These are phyloP conservation scores for Leptosomus discolor DNA, from an alignment of 2,113 vertebrate species.

Conservation along the genomic window DNA sequence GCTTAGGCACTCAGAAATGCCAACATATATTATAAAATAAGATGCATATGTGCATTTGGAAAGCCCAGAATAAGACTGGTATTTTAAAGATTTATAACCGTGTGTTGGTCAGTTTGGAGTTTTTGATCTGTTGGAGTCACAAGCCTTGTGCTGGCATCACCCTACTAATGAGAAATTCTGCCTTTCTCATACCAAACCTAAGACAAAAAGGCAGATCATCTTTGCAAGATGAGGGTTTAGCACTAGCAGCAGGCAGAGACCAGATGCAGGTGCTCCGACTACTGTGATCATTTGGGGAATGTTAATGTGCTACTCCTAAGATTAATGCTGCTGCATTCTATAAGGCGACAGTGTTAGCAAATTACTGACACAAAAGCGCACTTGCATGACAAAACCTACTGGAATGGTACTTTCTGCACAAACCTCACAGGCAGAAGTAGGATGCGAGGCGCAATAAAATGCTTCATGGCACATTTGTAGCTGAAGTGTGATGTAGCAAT, in stretches of 20 bases:
- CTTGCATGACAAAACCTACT: slow-evolving; percentile 2
- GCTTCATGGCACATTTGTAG: background rate
- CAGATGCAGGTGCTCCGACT: background rate
- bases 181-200: background rate
- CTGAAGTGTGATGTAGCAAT: background rate
- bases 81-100: background rate
- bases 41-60: background rate
- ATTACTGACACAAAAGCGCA: background rate
- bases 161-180: background rate
- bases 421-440: background rate
- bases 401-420: background rate
- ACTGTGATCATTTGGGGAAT: background rate
- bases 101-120: background rate
- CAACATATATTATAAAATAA: background rate
- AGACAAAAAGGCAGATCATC: background rate
- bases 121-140: background rate
- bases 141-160: background rate
- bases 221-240: background rate
- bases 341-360: background rate
- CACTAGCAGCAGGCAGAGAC: background rate
- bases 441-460: background rate
- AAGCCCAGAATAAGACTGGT: background rate
- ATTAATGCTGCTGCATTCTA: slow-evolving; percentile 9
- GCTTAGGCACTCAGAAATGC: background rate
- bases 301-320: background rate